Evolutionary conservation across 2,888 invertebrate species (phyloP).

Genomic region (Malthinus seriepunctatus): DNA sequence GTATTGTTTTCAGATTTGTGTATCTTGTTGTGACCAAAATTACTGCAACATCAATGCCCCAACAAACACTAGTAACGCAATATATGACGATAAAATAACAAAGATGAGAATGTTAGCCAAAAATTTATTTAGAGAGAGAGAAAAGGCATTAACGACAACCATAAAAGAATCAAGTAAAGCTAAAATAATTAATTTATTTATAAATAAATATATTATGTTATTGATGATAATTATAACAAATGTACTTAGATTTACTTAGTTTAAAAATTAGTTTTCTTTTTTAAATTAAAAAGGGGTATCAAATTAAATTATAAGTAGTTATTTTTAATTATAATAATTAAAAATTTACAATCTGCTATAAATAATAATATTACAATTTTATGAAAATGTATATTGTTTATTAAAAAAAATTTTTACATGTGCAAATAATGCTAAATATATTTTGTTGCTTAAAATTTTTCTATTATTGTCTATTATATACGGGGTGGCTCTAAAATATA

Average conservation of each 20-base stretch:
- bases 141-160: constrained; percentile 53
- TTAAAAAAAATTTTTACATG: neutral
- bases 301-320: constrained; percentile 4
- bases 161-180: constrained; percentile 44
- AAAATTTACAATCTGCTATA: constrained; percentile 3
- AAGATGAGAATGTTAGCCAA: constrained; percentile 54
- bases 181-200: neutral
- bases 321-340: constrained; percentile 1
- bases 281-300: constrained; percentile 3
- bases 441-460: constrained; percentile 2
- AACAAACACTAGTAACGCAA: constrained; percentile 62
- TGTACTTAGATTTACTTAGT: constrained; percentile 20
- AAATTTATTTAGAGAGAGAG: constrained; percentile 51
- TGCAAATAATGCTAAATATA: constrained; percentile 2
- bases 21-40: constrained; percentile 66
- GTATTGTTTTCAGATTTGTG: constrained; percentile 59
- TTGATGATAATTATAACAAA: constrained; percentile 10
- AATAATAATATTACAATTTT: constrained; percentile 1
- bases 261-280: neutral
- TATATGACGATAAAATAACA: constrained; percentile 56
- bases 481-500: too few species aligned
- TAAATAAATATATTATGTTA: constrained; percentile 10
- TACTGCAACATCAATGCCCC: constrained; percentile 66
- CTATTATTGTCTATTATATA: neutral
- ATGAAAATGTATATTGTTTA: neutral